Conservation (phyloP, 2,113 vertebrate genomes). For the Candoia aspera region DNA sequence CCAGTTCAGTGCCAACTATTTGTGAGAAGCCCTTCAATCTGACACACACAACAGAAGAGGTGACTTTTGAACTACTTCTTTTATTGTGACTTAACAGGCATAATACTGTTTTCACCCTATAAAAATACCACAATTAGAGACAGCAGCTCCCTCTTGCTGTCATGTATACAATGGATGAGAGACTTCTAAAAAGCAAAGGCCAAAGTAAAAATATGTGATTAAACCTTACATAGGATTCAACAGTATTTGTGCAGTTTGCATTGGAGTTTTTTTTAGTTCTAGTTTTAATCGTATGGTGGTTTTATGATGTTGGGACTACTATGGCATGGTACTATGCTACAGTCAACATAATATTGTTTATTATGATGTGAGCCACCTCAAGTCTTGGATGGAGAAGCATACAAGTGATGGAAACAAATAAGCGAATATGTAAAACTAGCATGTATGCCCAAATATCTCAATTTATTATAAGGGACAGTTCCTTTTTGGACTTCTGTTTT, state of each 20-base stretch:
- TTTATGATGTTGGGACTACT: background rate
- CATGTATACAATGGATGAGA: background rate
- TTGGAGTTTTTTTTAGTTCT: background rate
- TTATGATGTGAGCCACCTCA: background rate
- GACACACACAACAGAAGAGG: constrained; percentile 18
- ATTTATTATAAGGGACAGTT: too few relatives aligned
- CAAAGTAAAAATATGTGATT: constrained; percentile 25
- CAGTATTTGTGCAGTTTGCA: background rate
- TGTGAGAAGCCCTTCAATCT: constrained; percentile 47
- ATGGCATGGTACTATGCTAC: background rate
- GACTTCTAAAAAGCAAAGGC: constrained; percentile 36
- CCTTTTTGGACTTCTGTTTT: too few relatives aligned
- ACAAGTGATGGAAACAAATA: too few relatives aligned
- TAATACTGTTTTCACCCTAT: constrained; percentile 67
- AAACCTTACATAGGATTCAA: constrained; percentile 29
- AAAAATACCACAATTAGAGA: constrained; percentile 55
- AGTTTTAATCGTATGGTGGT: background rate
- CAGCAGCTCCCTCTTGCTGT: constrained; percentile 12
- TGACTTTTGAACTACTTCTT: constrained; percentile 49
- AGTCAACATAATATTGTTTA: background rate
- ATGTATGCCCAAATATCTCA: too few relatives aligned
- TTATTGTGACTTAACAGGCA: constrained; percentile 61
- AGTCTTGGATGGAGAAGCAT: too few relatives aligned
- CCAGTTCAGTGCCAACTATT: constrained; percentile 45
- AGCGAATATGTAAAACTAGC: too few relatives aligned